Evolutionary conservation across 1,140 invertebrate species (phyloP), one percentile per base, ranked within the genome.

Genomic region (Aphaenogaster rudis): DNA sequence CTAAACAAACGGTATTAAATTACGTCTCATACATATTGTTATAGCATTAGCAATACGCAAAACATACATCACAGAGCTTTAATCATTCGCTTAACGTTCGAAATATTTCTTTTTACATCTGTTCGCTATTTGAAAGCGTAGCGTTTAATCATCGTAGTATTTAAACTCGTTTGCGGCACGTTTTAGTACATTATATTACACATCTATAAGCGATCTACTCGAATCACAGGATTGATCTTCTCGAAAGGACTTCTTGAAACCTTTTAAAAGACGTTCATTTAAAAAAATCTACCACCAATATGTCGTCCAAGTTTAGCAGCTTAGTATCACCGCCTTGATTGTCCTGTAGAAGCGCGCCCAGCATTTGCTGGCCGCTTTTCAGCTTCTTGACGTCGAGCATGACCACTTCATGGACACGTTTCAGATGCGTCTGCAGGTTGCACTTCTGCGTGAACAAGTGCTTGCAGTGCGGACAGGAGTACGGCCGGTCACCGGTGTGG

Each of bases 361-460:
- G 39, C 21, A 92, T 72, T 36, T 94, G 92, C 15, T 91, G 93
- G 3, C 21, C 67, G 13, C 87, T 81, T 9, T 86, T 78, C 2
- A 91, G 33, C 76, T 94, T 93, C 15, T 93, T 94, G 0, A 52
- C 74, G 3, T 93, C 91, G 8, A 74, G 36, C 0, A 87, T 81
- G 9, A 93, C 90, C 13, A 93, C 2, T 13, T 92, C 90, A 82
- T 96, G 96, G 5, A 96, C 95, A 15, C 96, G 94, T 86, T 96
- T 96, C 45, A 97, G 93, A 92, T 97, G 97, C 3, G 96, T 96
- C 88, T 96, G 96, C 0, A 97, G 92, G 91, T 97, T 97, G 4
- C 96, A 95, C 71, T 96, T 97, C 89, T 97, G 97, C 0, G 96
- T 96, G 87, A 97, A 97, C 0, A 95, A 92, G 21, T 94, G 91